phyloP scores from a whole-genome alignment of 2,797 vertebrate species.

The Mus spretus region DNA sequence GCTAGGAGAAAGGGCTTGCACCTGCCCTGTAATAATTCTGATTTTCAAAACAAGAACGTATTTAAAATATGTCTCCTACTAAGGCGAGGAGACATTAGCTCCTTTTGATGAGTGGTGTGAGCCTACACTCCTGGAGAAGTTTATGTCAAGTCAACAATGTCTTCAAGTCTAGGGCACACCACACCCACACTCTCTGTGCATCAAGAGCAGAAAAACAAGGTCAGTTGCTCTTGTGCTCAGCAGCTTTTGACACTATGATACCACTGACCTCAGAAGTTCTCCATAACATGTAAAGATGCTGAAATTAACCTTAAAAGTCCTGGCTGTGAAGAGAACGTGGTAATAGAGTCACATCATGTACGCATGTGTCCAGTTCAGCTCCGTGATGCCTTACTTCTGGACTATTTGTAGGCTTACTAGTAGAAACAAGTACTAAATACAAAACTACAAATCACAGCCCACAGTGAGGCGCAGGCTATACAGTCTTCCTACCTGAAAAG shows the following conservation, averaged over 20 bases:
- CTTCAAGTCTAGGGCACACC: too few relatives aligned
- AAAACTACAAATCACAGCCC: neutral
- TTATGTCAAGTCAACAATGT: neutral
- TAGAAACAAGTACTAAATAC: neutral
- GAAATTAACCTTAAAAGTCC: neutral
- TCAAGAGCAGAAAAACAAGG: neutral
- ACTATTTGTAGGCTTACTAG: neutral
- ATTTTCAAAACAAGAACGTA: neutral
- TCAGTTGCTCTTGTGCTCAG: neutral
- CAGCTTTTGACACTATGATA: neutral
- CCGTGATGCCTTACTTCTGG: neutral
- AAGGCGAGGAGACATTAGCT: neutral
- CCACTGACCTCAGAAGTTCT: neutral
- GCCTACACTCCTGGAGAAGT: too few relatives aligned
- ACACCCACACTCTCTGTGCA: neutral
- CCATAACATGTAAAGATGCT: neutral
- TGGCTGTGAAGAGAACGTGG: neutral
- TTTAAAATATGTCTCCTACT: neutral
- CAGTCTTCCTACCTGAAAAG: accelerated
- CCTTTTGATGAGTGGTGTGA: neutral
- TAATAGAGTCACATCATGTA: neutral
- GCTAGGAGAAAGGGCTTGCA: neutral
- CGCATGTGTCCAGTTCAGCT: neutral
- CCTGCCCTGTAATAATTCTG: neutral
- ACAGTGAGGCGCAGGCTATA: neutral